Evolutionary conservation across 2,888 invertebrate genomes (phyloP).

Genomic region (Onchidella celtica): DNA sequence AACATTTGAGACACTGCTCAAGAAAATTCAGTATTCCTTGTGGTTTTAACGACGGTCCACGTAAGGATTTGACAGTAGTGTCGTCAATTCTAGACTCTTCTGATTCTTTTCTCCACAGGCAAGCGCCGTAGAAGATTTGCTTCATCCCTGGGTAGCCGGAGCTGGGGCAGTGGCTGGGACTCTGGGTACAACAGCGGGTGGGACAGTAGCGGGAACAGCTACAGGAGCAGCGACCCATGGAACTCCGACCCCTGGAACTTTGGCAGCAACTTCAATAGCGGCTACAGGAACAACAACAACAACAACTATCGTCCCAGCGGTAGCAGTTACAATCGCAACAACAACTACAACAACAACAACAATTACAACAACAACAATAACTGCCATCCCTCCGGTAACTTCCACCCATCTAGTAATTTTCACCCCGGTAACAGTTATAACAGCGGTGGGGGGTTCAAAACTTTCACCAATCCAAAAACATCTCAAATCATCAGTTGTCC

Average conservation of each 20-base stretch:
- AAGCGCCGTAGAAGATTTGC: slow-evolving; percentile 1
- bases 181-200: slow-evolving; percentile 3
- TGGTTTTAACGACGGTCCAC: no score
- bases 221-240: slow-evolving; percentile 18
- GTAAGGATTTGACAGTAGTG: no score
- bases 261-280: neutral
- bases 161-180: neutral
- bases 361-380: neutral
- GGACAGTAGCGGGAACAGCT: neutral
- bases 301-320: neutral
- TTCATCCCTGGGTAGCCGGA: neutral
- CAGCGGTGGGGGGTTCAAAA: neutral
- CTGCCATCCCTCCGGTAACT: neutral
- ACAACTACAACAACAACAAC: neutral
- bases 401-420: neutral
- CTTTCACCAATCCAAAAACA: neutral
- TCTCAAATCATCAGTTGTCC: slow-evolving; percentile 14
- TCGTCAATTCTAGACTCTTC: no score
- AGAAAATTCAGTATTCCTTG: no score
- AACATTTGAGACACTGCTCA: no score
- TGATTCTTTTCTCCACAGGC: neutral
- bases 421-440: neutral
- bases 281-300: neutral
- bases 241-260: neutral
- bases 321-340: neutral